phyloP scores from a whole-genome alignment of 2,113 vertebrate species.

The Mystacornis crossleyi region DNA sequence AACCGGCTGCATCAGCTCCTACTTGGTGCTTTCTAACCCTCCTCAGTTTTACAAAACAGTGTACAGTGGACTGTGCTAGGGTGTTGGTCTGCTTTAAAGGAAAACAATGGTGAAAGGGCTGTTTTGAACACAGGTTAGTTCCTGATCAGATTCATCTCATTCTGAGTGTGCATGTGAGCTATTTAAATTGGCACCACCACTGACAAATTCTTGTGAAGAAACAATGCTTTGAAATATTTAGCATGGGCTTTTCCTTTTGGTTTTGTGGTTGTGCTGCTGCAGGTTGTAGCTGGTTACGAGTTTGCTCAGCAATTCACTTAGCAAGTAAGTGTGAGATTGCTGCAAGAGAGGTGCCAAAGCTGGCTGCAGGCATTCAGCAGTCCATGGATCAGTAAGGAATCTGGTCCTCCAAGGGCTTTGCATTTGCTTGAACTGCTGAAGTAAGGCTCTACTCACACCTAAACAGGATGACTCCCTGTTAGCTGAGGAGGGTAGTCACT shows the following conservation, averaged over 20 bases:
- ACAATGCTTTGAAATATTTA: conserved; percentile 4
- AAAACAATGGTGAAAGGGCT: background rate
- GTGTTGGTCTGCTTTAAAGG: background rate
- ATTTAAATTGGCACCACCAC: conserved; percentile 24
- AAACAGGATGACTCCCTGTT: background rate
- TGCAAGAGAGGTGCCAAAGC: background rate
- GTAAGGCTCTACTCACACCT: background rate
- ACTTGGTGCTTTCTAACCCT: background rate
- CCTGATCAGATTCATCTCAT: background rate
- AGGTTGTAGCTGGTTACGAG: background rate
- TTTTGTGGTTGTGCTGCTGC: background rate
- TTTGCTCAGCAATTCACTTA: background rate
- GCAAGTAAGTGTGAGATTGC: background rate
- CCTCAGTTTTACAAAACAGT: background rate
- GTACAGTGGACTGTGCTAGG: background rate
- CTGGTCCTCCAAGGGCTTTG: background rate
- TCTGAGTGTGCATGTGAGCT: background rate
- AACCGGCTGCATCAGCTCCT: background rate
- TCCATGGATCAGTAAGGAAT: background rate
- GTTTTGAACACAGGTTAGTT: background rate
- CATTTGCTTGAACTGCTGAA: background rate
- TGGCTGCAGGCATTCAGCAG: background rate
- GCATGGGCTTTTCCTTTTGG: background rate
- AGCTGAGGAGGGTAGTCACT: background rate
- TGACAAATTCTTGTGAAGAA: conserved; percentile 32